Evolutionary conservation across 1,140 invertebrate genomes (phyloP).

Genomic region (Diprion similis): DNA sequence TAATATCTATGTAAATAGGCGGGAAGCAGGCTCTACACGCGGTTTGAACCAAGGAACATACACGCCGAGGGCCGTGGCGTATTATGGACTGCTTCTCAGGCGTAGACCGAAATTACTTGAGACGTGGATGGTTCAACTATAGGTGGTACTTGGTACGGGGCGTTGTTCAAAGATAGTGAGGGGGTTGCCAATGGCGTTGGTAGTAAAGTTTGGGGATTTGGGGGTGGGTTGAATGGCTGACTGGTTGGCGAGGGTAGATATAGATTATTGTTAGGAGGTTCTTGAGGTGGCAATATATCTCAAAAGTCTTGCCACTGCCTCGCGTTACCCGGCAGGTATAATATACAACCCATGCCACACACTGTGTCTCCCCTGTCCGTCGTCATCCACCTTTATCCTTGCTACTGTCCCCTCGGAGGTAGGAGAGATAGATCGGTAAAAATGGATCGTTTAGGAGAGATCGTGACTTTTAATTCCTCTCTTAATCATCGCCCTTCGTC

Average conservation of each 20-base stretch:
- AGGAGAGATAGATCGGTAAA: neutral
- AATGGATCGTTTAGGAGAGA: neutral
- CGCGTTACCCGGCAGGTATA: neutral
- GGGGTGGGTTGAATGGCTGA: neutral
- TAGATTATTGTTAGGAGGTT: conserved; percentile 38
- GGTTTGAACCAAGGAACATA: too few species aligned
- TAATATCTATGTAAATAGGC: too few species aligned
- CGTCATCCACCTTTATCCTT: neutral
- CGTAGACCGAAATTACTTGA: too few species aligned
- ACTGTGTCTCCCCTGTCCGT: neutral
- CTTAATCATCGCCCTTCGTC: too few species aligned
- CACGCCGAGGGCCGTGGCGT: too few species aligned
- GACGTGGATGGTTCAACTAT: neutral
- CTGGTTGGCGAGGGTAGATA: conserved; percentile 19
- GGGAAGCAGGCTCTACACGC: too few species aligned
- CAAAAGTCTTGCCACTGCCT: conserved; percentile 17
- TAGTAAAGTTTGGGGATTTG: neutral
- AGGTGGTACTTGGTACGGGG: neutral
- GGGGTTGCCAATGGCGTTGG: neutral
- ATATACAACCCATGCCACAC: neutral
- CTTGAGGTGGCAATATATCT: conserved; percentile 34
- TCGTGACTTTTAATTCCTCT: neutral
- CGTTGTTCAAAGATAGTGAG: neutral
- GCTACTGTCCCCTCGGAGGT: neutral
- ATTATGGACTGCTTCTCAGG: too few species aligned